Base-by-base conservation (phyloP, 1,140 invertebrate genomes). In the Drosophila lacertosa region DNA sequence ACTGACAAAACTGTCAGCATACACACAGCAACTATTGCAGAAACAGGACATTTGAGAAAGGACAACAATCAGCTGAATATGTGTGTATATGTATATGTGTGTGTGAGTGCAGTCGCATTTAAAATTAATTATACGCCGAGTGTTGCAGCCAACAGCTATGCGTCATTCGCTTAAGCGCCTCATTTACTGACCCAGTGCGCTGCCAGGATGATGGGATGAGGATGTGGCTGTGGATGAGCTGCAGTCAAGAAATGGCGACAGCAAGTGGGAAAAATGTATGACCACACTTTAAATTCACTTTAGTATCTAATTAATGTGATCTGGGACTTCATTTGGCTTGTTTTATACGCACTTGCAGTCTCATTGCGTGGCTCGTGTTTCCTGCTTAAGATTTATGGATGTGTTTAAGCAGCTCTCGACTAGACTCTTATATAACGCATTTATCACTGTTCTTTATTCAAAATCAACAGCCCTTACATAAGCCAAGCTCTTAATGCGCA, bases 41-140 rank as follows among this genome's bases (percentile, higher is more conserved):
- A 35, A 37, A 7, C n/a, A 35, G 35, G 40, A 37, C 39, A 22
- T 20, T 13, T 24, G 24, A 16, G 5, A 24, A 40, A n/a, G 35
- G 39, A 55, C 37, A 44, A 39, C 18, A 50, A 40, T 15, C 37
- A 63, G 10, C 37, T 22, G 37, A 42, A 42, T 29, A 29, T 9
- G 9, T 53, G 26, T n/a, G 37, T 15, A 26, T 24, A 48, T 16
- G 55, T 18, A 47, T 24, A 20, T 62, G 33, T 37, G 3, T 53
- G 48, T 10, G 50, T 50, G 64, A 63, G 69, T 55, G 54, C 51
- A 44, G 44, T 62, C 60, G 55, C 68, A 84, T 84, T 84, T 84
- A 81, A 86, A 84, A 84, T 84, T 84, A 84, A 86, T 84, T 84
- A 84, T 84, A 84, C 80, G 77, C 60, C 81, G 45, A 80, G 76